Evolutionary conservation across 2,113 vertebrate genomes (phyloP), one percentile per base, ranked within the genome.

Genomic region (Prionailurus viverrinus): DNA sequence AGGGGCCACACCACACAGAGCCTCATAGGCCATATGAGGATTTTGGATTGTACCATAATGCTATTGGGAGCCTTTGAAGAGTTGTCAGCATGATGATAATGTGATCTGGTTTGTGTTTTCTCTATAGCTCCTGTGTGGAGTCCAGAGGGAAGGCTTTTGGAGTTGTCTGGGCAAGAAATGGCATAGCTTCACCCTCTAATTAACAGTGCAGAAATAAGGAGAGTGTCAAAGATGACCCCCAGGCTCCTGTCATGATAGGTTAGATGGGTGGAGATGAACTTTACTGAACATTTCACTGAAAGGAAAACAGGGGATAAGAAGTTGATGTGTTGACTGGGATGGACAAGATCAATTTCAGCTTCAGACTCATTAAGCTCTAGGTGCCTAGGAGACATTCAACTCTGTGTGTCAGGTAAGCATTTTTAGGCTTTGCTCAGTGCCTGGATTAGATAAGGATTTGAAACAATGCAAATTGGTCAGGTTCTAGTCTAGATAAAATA

Each of bases 141-240:
- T 90, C 23, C 41, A 89, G 19, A 86, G 36, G 5, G 18, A 95
- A 78, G 3, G 31, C 39, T 86, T 33, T 58, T 58, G 25, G 33
- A 74, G 48, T 58, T 82, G 10, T 84, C 36, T 79, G 6, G 29
- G 45, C 63, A 90, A 94, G 36, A 97, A 76, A 48, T 36, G 14
- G 8, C 21, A 80, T 21, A 55, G 39, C 51, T 78, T 76, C 55
- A 33, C 51, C 18, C 21, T 85, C 7, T 7, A n/a, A 48, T 39
- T 69, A 36, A 80, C 55, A n/a, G 3, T 51, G 41, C 39, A 91
- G 33, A 96, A 89, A 79, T 41, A 39, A 87, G 65, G 39, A 89
- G 53, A 55, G 23, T 71, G 27, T 33, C 45, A 12, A 58, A 55
- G 51, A 45, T 1, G 19, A 41, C 27, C 55, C 27, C 55, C 41